Evolutionary conservation across 2,888 invertebrate genomes (phyloP), one percentile per base, ranked within the genome.

Genomic region (Drosophila siamana): DNA sequence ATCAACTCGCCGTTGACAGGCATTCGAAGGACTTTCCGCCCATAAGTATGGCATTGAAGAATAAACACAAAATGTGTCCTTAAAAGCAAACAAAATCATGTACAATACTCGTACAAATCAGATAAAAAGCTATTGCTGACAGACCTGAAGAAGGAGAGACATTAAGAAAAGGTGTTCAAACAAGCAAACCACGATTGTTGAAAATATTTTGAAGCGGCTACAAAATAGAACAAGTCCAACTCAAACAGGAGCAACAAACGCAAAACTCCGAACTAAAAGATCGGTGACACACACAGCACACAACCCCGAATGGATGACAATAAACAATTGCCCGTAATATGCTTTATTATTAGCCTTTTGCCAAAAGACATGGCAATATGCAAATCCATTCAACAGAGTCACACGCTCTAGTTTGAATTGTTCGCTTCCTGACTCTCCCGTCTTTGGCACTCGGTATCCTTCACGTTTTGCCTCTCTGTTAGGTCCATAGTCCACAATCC

Each of bases 141-240:
- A 41, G 15, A 30, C 8, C 52, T 54, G 41, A 28, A 41, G 62
- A 76, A 28, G 41, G 30, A 43, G 44, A 50, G 15, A 38, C 61
- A 52, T 73, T 54, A 74, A 63, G 55, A 74, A 84, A 85, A 85
- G 89, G 85, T 89, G 85, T 85, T 89, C 85, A 85, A 85, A 85
- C 85, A 89, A 81, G 85, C 89, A 89, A 85, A 85, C 85, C 85
- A 87, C 85, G 85, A 85, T 89, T 89, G 89, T 89, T 89, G 70
- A 84, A 85, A 85, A 85, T 87, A 85, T 85, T 85, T 86, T 85
- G 89, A 86, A 81, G 82, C 85, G 64, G 64, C 65, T 74, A 72
- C 71, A 72, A 84, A 84, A 83, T 82, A 81, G 75, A 85, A 87
- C 82, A 78, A 74, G 82, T 67, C 40, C 30, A 48, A 40, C 28